Evolutionary conservation across 2,113 vertebrate genomes (phyloP), one percentile per base, ranked within the genome.

Genomic region (Toxostoma redivivum): DNA sequence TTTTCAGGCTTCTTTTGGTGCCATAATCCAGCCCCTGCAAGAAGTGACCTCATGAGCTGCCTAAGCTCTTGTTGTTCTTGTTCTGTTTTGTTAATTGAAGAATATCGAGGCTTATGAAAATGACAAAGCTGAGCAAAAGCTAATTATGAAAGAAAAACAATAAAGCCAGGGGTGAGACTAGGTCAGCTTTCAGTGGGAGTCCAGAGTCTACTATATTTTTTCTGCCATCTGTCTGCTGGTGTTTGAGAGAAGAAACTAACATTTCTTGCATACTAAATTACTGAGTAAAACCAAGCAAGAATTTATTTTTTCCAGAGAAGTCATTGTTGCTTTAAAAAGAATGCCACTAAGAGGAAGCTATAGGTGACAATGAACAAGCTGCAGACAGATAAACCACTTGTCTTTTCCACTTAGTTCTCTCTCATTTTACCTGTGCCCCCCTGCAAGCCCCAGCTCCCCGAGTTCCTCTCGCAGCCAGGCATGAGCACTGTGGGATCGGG

Each of bases 11-110:
- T 98, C 98, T 98, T 98, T 98, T 98, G 98, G 98, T 98, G 97
- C 98, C 96, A 95, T 99, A 99, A 99, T 98, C 98, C 98, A 97
- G 98, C 96, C 98, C 97, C 98, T 95, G 98, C 97, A 98, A 98
- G 98, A 98, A 98, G 97, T 98, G 98, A 99, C 98, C 98, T 98
- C 98, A 99, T 98, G 98, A 98, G 97, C 97, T 98, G 98, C 96
- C 98, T 96, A 97, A 98, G 98, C 98, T 97, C 98, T 98, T 98
- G 98, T 98, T 98, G 97, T 98, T 98, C 95, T 98, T 98, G 97
- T 97, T 97, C 96, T 94, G 94, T 97, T 97, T 97, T 97, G 96
- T 97, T 97, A 98, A 98, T 97, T 98, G 97, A 98, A 97, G 98
- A 98, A 97, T 97, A 97, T 96, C 87, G 81, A 97, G 98, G 97